Evolutionary conservation across 2,113 vertebrate genomes (phyloP).

Genomic region (Atrichornis clamosus): DNA sequence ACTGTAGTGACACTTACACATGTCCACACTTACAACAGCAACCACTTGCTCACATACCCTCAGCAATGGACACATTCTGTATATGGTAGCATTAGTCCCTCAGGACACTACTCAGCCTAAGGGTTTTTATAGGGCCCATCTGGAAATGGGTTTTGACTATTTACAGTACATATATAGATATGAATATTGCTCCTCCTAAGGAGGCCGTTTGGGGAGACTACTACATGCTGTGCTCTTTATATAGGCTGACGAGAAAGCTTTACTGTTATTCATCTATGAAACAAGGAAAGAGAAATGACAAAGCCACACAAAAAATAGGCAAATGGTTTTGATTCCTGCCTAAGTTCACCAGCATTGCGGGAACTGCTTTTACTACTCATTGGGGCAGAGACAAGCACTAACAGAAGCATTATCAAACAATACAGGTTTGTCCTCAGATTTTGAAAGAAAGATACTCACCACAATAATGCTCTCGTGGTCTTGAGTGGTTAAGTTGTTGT

Average conservation of each 20-base stretch:
- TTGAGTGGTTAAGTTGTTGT: conserved; percentile 92
- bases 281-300: background rate
- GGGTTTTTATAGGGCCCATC: conserved; percentile 2
- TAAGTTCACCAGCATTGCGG: background rate
- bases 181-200: background rate
- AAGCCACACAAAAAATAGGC: background rate
- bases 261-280: background rate
- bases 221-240: background rate
- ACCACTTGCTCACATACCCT: background rate
- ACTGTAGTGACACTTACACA: background rate
- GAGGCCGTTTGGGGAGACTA: background rate
- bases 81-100: background rate
- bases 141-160: background rate
- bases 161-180: background rate
- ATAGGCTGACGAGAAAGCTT: background rate
- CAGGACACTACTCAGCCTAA: background rate
- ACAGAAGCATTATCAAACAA: background rate
- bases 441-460: conserved; percentile 79
- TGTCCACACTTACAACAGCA: background rate
- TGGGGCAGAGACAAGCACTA: background rate
- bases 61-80: background rate
- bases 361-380: background rate
- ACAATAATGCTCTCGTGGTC: conserved; percentile 99
- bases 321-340: background rate
- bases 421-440: background rate